Conservation (phyloP, 2,797 vertebrate species). For the Poeciliopsis turneri region DNA sequence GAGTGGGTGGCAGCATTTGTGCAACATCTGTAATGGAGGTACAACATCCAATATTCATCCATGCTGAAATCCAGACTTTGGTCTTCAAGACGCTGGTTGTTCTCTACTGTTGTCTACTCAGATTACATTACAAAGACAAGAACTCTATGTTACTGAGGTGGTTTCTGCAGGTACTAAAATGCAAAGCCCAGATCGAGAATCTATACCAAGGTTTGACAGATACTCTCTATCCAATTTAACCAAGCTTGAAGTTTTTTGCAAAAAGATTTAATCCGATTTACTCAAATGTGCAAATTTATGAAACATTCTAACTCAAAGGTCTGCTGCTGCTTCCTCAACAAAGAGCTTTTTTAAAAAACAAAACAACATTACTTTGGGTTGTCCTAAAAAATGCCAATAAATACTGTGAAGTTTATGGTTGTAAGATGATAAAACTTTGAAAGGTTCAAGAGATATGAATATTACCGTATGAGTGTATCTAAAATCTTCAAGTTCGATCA, state of each 20-base stretch:
- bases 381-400: not conserved
- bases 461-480: not conserved
- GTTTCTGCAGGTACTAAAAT: not conserved
- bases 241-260: not conserved
- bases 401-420: not conserved
- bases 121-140: not conserved
- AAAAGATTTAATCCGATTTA: not conserved
- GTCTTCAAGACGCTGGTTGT: not conserved
- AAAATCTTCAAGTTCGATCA: not conserved
- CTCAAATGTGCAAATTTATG: not conserved
- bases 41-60: not conserved
- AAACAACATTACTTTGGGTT: not conserved
- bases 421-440: not conserved
- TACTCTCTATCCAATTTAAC: not conserved
- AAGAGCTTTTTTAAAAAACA: not conserved
- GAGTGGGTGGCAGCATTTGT: slow-evolving; percentile 26
- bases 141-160: not conserved
- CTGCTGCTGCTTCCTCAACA: not conserved
- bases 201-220: not conserved
- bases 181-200: not conserved
- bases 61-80: not conserved
- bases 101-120: not conserved
- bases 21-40: slow-evolving; percentile 18
- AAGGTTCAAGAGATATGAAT: not conserved
- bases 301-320: not conserved